Evolutionary conservation across 2,888 invertebrate genomes (phyloP).

Genomic region (Cheilosia vernalis): DNA sequence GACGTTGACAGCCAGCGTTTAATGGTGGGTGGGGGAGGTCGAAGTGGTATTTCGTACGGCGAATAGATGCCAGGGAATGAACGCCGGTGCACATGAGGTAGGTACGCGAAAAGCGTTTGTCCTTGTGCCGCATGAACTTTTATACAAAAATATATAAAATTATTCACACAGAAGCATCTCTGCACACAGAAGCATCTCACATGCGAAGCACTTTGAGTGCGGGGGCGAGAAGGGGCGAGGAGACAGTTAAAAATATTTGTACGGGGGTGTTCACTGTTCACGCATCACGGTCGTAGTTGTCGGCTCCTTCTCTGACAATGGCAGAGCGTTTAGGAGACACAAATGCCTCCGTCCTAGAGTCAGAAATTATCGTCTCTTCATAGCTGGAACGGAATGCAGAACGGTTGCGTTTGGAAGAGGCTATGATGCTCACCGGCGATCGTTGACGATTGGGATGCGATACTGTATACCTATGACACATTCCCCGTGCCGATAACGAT

Average conservation of each 20-base stretch:
- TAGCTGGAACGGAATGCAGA: constrained; percentile 55
- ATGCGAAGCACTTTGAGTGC: neutral
- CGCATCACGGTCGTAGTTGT: neutral
- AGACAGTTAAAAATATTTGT: constrained; percentile 52
- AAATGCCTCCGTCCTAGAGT: constrained; percentile 50
- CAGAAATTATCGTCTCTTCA: constrained; percentile 57
- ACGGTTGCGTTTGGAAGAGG: constrained; percentile 16
- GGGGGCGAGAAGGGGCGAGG: neutral
- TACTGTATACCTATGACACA: constrained; percentile 21
- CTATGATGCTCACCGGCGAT: constrained; percentile 30
- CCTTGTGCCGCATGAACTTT: constrained; percentile 68
- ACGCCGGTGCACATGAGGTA: constrained; percentile 44
- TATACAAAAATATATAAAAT: constrained; percentile 47
- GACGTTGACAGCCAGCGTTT: constrained; percentile 56
- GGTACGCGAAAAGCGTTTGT: constrained; percentile 57
- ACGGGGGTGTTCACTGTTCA: constrained; percentile 8
- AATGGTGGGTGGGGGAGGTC: neutral
- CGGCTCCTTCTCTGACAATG: constrained; percentile 30
- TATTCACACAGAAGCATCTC: constrained; percentile 54
- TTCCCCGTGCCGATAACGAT: constrained; percentile 43
- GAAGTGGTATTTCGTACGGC: constrained; percentile 4
- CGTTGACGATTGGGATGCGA: neutral
- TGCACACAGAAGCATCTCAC: constrained; percentile 15
- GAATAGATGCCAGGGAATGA: constrained; percentile 22
- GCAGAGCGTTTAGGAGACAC: constrained; percentile 21